Evolutionary conservation across 2,888 invertebrate species (phyloP).

Genomic region (Megastigmus dorsalis): DNA sequence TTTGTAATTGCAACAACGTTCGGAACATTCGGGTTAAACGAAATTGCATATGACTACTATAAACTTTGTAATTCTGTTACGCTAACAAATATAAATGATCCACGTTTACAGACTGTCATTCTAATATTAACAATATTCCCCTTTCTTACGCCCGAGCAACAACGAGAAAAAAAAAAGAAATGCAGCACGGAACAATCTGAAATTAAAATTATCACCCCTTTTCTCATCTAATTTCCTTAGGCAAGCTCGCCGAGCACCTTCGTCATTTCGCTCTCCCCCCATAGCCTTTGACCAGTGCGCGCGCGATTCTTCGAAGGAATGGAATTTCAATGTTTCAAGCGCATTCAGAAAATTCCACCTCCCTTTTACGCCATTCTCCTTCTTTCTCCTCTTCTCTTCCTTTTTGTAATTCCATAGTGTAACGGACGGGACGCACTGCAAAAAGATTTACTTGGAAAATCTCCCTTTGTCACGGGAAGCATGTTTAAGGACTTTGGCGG

Average conservation of each 20-base stretch:
- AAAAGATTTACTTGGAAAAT: constrained; percentile 7
- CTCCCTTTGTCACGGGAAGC: constrained; percentile 1
- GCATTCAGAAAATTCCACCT: not conserved
- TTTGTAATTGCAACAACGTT: too few species aligned
- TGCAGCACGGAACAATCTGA: too few species aligned
- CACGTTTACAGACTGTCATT: too few species aligned
- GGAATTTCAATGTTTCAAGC: constrained; percentile 20
- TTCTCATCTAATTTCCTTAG: not conserved
- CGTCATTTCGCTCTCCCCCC: not conserved
- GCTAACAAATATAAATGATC: too few species aligned
- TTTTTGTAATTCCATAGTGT: not conserved
- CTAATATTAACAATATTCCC: too few species aligned
- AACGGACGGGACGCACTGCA: too few species aligned
- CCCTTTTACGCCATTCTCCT: not conserved
- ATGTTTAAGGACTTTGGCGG: not conserved
- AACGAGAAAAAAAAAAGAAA: too few species aligned
- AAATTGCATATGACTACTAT: too few species aligned
- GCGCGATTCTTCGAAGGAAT: not conserved
- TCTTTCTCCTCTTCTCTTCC: not conserved
- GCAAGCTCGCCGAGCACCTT: not conserved
- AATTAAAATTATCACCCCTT: not conserved
- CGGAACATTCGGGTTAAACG: too few species aligned
- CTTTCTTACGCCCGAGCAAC: too few species aligned
- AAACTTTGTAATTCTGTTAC: too few species aligned
- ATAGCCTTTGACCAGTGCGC: not conserved